These are phyloP conservation scores for Pachypeltis micranthus DNA, from an alignment of 1,140 invertebrate species.

Conservation along the genomic window DNA sequence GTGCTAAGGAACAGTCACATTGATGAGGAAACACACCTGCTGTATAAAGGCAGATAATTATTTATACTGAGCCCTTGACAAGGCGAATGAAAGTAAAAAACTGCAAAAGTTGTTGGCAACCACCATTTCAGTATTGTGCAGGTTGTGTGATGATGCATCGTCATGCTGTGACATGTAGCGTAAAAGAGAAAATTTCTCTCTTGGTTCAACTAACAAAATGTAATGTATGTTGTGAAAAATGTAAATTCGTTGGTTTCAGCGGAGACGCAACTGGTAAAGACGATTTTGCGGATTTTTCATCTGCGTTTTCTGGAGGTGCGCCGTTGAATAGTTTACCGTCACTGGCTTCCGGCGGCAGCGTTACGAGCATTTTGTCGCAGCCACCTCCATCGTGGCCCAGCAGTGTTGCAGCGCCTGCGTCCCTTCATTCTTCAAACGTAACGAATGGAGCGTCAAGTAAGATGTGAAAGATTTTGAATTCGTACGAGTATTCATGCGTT, in stretches of 20 bases:
- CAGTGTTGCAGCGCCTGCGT: not conserved
- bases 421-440: not conserved
- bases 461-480: no score
- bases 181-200: not conserved
- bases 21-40: no score
- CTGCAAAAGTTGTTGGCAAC: no score
- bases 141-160: no score
- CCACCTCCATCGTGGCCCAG: not conserved
- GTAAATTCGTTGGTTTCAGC: not conserved
- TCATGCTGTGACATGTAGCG: no score
- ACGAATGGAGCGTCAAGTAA: conserved; percentile 13
- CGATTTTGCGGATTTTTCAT: conserved; percentile 61
- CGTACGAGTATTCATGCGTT: no score
- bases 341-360: not conserved
- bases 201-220: not conserved
- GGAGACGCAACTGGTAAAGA: conserved; percentile 34
- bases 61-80: no score
- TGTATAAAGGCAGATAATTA: no score
- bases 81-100: no score
- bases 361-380: not conserved
- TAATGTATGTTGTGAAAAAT: not conserved
- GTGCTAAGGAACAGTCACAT: no score
- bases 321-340: not conserved
- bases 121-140: no score
- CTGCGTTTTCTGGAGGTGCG: conserved; percentile 41